Evolutionary conservation across 2,797 vertebrate genomes (phyloP).

Genomic region (Microctenopoma lineatum): DNA sequence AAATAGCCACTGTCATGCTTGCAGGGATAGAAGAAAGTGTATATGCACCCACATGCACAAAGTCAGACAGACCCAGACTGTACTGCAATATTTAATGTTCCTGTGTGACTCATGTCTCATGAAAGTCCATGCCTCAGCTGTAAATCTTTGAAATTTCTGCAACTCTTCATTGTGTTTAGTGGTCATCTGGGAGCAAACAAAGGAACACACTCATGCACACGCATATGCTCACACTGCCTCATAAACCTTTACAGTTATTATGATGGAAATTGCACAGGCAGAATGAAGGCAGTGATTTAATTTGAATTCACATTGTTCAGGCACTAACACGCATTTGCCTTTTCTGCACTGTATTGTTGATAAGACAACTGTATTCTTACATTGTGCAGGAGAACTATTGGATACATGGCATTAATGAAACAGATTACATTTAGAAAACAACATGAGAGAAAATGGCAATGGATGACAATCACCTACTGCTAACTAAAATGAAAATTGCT

Average conservation of each 20-base stretch:
- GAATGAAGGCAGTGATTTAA: slow-evolving; percentile 22
- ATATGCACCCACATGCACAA: slow-evolving; percentile 23
- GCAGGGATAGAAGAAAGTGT: neutral
- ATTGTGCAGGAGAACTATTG: neutral
- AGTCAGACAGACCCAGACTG: slow-evolving; percentile 39
- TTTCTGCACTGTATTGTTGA: slow-evolving; percentile 9
- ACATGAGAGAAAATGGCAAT: neutral
- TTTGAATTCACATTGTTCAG: slow-evolving; percentile 18
- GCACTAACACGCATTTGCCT: slow-evolving; percentile 22
- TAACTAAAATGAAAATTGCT: neutral
- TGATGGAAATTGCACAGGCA: slow-evolving; percentile 49
- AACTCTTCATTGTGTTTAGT: slow-evolving; percentile 52
- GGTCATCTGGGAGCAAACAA: slow-evolving; percentile 51
- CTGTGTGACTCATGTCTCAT: slow-evolving; percentile 52
- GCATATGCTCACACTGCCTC: slow-evolving; percentile 23
- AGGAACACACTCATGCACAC: slow-evolving; percentile 21
- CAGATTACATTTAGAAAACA: neutral
- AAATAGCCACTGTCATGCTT: slow-evolving; percentile 3
- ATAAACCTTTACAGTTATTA: slow-evolving; percentile 65
- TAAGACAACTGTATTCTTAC: neutral
- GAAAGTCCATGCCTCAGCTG: slow-evolving; percentile 45
- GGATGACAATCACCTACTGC: neutral
- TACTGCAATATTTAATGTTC: slow-evolving; percentile 62
- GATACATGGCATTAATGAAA: neutral
- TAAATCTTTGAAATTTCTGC: slow-evolving; percentile 63